phyloP scores from a whole-genome alignment of 2,888 invertebrate genomes.

The Scaptomyza polygonia region DNA sequence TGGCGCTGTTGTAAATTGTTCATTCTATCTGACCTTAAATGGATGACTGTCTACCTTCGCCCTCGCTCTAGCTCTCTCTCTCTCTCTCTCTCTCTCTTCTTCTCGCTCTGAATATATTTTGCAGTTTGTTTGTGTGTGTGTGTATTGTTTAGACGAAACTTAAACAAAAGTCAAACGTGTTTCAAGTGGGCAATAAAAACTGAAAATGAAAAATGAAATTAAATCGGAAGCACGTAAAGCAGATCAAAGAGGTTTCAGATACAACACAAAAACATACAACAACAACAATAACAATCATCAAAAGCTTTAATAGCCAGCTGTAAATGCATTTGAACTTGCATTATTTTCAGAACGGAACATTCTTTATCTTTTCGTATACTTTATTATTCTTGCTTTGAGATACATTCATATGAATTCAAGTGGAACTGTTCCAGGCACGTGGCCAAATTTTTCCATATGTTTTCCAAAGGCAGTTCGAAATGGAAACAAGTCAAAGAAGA shows the following conservation, averaged over 20 bases:
- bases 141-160: slow-evolving; percentile 54
- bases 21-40: slow-evolving; percentile 56
- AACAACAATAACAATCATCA: slow-evolving; percentile 32
- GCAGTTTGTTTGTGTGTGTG: slow-evolving; percentile 26
- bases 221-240: slow-evolving; percentile 73
- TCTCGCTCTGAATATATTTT: slow-evolving; percentile 7
- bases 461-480: no score
- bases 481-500: no score
- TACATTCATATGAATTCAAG: no score
- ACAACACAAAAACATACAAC: slow-evolving; percentile 9
- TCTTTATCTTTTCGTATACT: no score
- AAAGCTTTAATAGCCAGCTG: slow-evolving; percentile 38
- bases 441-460: no score
- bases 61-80: not conserved
- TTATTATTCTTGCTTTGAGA: no score
- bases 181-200: slow-evolving; percentile 74
- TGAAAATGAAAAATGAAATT: slow-evolving; percentile 46
- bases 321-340: slow-evolving; percentile 36
- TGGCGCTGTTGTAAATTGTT: slow-evolving; percentile 59
- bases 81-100: not conserved
- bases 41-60: slow-evolving; percentile 44
- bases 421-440: no score
- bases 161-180: slow-evolving; percentile 56
- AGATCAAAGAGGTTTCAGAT: slow-evolving; percentile 62
- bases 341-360: no score